phyloP scores from a whole-genome alignment of 2,113 vertebrate genomes.

The Dasyurus viverrinus region DNA sequence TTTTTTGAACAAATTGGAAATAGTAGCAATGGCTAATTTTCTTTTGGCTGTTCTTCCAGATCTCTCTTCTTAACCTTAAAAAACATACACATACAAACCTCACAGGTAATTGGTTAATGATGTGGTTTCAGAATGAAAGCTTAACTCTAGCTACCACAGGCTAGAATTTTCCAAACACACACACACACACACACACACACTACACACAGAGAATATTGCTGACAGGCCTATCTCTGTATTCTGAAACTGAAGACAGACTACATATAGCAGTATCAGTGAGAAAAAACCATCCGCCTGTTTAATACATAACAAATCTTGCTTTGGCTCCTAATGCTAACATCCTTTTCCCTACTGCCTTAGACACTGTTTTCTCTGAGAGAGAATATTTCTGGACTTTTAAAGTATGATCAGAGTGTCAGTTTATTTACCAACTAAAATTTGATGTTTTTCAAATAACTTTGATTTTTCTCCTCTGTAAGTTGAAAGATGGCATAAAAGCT shows the following conservation, averaged over 20 bases:
- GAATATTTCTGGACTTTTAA: not conserved
- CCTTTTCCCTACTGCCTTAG: not conserved
- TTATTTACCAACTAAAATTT: not conserved
- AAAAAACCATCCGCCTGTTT: not conserved
- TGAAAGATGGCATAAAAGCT: not conserved
- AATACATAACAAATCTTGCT: not conserved
- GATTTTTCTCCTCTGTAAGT: not conserved
- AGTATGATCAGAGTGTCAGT: not conserved
- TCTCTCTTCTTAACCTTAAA: not conserved
- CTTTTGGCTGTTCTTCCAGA: not conserved
- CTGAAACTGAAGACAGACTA: conserved; percentile 54
- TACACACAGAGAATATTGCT: not conserved
- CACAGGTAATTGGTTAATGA: conserved; percentile 48
- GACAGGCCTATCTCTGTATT: conserved; percentile 33
- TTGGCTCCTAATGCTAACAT: not conserved
- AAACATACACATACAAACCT: not conserved
- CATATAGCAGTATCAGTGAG: not conserved
- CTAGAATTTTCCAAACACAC: conserved; percentile 9
- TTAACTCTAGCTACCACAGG: conserved; percentile 28
- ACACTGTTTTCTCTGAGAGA: not conserved
- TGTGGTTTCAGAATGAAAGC: conserved; percentile 21
- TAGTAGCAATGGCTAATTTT: not conserved
- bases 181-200: not conserved
- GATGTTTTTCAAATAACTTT: not conserved
- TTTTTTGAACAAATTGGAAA: conserved; percentile 37